phyloP scores from a whole-genome alignment of 1,140 invertebrate species.

The Drosophila funebris region DNA sequence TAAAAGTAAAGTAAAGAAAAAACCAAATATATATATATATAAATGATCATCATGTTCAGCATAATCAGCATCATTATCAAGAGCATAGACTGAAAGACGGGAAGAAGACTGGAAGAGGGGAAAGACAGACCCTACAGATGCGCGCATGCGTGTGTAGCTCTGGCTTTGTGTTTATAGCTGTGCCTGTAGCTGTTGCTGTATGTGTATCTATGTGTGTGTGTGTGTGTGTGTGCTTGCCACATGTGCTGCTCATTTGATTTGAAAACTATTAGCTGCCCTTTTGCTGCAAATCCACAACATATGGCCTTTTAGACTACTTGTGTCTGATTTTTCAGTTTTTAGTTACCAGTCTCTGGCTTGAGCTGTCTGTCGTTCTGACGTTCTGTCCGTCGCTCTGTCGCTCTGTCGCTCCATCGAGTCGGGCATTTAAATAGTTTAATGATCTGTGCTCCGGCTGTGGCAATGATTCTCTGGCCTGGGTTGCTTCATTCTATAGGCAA shows the following conservation, averaged over 20 bases:
- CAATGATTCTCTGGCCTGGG: neutral
- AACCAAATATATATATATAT: neutral
- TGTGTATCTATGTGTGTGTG: neutral
- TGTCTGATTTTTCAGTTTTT: constrained; percentile 26
- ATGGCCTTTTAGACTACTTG: constrained; percentile 53
- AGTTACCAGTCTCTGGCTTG: constrained; percentile 27
- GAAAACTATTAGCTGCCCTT: constrained; percentile 76
- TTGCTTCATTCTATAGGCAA: neutral
- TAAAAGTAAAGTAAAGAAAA: constrained; percentile 49
- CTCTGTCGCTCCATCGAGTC: neutral
- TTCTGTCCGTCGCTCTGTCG: constrained; percentile 1
- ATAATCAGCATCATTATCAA: constrained; percentile 65
- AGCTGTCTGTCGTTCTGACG: constrained; percentile 3
- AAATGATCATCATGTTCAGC: constrained; percentile 59
- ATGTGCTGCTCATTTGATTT: constrained; percentile 78
- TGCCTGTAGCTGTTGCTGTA: neutral
- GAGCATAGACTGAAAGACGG: constrained; percentile 2
- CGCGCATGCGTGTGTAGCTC: constrained; percentile 22
- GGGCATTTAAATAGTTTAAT: constrained; percentile 80
- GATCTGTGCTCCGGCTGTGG: constrained; percentile 59
- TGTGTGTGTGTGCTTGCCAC: constrained; percentile 53
- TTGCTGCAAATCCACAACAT: constrained; percentile 57
- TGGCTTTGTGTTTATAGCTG: too few species aligned
- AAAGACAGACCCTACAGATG: constrained; percentile 14
- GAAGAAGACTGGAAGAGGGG: neutral